These are phyloP conservation scores for Falcunculus frontatus DNA, from an alignment of 2,113 vertebrate genomes.

Conservation along the genomic window DNA sequence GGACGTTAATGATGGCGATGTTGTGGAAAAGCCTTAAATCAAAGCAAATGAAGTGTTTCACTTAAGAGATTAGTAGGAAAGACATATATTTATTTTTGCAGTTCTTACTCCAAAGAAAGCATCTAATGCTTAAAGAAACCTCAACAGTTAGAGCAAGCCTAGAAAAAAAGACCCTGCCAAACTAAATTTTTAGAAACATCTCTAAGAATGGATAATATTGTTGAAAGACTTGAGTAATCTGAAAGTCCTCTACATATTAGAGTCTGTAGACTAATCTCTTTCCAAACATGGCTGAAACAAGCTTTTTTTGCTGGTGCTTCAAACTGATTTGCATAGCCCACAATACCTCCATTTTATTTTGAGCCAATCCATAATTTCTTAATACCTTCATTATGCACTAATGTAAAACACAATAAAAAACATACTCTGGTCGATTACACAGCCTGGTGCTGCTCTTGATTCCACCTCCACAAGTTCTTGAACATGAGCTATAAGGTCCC, in stretches of 20 bases:
- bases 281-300: constrained; percentile 2
- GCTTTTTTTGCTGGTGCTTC: not conserved
- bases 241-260: not conserved
- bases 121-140: not conserved
- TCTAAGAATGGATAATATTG: not conserved
- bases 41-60: not conserved
- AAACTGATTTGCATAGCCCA: not conserved
- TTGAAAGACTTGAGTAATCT: not conserved
- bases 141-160: not conserved
- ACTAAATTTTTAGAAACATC: not conserved
- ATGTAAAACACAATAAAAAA: not conserved
- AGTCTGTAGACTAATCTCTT: not conserved
- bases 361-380: not conserved
- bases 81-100: not conserved
- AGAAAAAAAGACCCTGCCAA: not conserved
- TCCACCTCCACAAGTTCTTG: constrained; percentile 93
- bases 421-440: constrained; percentile 94
- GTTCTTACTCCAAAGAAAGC: not conserved
- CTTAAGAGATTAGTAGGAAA: not conserved
- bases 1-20: not conserved
- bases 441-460: constrained; percentile 86
- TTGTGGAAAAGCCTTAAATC: not conserved
- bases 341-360: not conserved
- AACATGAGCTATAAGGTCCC: constrained; percentile 89
- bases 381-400: not conserved